Base-by-base conservation (phyloP, 2,888 invertebrate species). In the Philonicus albiceps region DNA sequence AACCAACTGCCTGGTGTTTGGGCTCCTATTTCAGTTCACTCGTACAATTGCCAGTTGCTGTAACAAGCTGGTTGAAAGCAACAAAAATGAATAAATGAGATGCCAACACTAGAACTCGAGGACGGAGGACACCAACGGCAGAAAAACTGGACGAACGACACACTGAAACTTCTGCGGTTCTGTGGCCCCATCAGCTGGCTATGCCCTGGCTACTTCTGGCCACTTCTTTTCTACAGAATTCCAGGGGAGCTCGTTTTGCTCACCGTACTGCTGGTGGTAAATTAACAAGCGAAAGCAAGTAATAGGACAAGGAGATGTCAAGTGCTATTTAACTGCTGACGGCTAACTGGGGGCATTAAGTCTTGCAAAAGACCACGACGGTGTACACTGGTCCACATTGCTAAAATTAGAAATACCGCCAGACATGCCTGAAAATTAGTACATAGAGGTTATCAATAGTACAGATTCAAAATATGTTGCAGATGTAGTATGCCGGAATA, bases 61-160 rank as follows among this genome's bases (percentile, higher is more conserved):
- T 73, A 84, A 84, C 84, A 84, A 84, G 84, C 73, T 19, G 19
- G 64, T 27, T 73, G 27, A 64, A 64, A 72, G 64, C 64, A 83
- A 83, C 83, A 80, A 80, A 72, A 84, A 72, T 40, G 49, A 43
- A 84, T 73, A 84, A 84, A 84, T 83, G 83, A 55, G 72, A 84
- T 84, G 37, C 73, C 84, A 73, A 84, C 84, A 84, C 84, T 84
- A 64, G 64, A 72, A 49, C 73, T 73, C 84, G 84, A 84, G 84
- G 84, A 84, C 73, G 55, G 84, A 73, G 84, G 84, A 73, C 84
- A 73, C 64, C 64, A 22, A 6, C n/a, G 19, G n/a, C 22, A 73
- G 84, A 84, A 84, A 84, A 84, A 84, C 84, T 84, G 84, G 84
- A 73, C 73, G 73, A 84, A 84, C 84, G 73, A 84, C 84, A 64